phyloP scores from a whole-genome alignment of 1,140 invertebrate genomes.

The Platyscapa corneri region DNA sequence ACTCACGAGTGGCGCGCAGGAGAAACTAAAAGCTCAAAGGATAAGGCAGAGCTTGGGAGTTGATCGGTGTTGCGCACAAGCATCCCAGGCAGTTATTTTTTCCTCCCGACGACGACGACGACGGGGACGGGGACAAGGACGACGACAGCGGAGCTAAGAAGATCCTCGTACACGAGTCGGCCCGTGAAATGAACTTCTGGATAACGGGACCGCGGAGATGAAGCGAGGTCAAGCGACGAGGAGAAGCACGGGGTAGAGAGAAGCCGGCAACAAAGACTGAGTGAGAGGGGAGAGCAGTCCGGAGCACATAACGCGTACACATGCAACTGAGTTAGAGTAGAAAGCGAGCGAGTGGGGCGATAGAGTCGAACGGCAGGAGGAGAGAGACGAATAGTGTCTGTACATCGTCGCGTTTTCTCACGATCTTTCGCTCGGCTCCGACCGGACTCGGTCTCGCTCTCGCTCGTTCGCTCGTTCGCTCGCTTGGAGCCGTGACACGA shows the following conservation, averaged over 20 bases:
- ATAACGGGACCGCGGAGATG: constrained; percentile 56
- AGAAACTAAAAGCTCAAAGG: not conserved
- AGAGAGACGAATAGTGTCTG: not conserved
- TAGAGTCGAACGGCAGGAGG: not conserved
- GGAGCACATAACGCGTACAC: not conserved
- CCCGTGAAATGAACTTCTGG: constrained; percentile 55
- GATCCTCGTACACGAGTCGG: constrained; percentile 3
- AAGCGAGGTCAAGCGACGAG: constrained; percentile 33
- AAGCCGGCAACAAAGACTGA: constrained; percentile 20
- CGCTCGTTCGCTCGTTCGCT: not conserved
- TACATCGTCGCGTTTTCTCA: constrained; percentile 49
- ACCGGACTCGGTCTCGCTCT: not conserved
- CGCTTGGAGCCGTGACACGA: not conserved
- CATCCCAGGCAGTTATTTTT: no score
- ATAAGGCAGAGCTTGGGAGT: not conserved
- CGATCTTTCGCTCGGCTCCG: constrained; percentile 37
- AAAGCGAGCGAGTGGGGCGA: constrained; percentile 22
- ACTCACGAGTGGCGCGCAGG: no score
- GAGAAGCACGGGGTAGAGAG: not conserved
- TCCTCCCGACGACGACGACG: not conserved
- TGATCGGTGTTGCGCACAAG: no score
- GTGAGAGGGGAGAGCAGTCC: no score
- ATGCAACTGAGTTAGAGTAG: constrained; percentile 1
- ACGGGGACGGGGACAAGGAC: not conserved
- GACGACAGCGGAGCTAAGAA: not conserved